Base-by-base conservation (phyloP, 2,113 vertebrate genomes). In the Circaetus cinerascens region DNA sequence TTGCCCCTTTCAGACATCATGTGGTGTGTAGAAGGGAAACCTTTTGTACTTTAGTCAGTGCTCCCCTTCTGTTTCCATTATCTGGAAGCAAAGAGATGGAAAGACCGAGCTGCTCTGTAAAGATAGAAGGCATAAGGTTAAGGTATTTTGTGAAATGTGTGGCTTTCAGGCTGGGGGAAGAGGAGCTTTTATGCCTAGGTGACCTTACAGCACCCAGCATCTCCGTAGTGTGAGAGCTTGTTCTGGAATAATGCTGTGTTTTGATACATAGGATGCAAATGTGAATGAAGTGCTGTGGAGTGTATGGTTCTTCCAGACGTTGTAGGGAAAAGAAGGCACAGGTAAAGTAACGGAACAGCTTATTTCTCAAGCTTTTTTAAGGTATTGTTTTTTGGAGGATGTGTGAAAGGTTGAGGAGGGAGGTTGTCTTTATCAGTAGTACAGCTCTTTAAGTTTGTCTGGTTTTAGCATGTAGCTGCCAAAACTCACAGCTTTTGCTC, bases 231-330 rank as follows among this genome's bases (percentile, higher is more conserved):
- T 21, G 51, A 84, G 77, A 57, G 21, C n/a, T 59, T 29, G 9
- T 36, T 79, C 30, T 62, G 74, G 30, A 78, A 22, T 48, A 17
- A 20, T 4, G 30, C 22, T 43, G 30, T 23, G 32, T 56, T 46
- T 23, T 68, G 50, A 50, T 55, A 41, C 13, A 5, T 15, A 16
- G 21, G 26, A 12, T 41, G 32, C 3, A 8, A 20, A 45, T 0
- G 4, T 19, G 66, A 29, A 38, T 8, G 15, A 43, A 45, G 41
- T 7, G 17, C 56, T 60, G 16, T 27, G 55, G 40, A 73, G 36
- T 4, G 0, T n/a, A 20, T 1, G 8, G 66, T n/a, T 78, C 51
- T 77, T 90, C 9, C 0, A 0, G 50, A 14, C 6, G 1, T 50
- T 1, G 1, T 5, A 36, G 15, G 43, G 26, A 41, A 80, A 68